Evolutionary conservation across 2,113 vertebrate species (phyloP).

Genomic region (Marmota monax): DNA sequence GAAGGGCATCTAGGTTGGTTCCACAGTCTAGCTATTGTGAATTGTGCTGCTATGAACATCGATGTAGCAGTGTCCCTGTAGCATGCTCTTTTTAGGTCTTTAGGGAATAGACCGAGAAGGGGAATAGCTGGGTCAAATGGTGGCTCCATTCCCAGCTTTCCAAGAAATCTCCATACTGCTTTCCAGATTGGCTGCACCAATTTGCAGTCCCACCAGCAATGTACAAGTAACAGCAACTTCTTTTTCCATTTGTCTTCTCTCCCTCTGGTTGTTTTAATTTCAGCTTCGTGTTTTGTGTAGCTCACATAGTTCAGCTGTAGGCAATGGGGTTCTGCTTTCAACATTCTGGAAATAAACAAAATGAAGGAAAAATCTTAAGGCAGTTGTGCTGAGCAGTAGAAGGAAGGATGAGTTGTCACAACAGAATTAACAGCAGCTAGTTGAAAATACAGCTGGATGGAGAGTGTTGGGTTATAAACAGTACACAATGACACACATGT

Average conservation of each 20-base stretch:
- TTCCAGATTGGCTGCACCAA: too few species aligned
- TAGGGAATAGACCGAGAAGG: too few species aligned
- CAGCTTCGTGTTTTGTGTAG: not conserved
- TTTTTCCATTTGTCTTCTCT: slow-evolving; percentile 35
- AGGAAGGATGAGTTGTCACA: not conserved
- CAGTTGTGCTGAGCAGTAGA: not conserved
- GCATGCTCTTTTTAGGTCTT: too few species aligned
- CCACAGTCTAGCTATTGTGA: too few species aligned
- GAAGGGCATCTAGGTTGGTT: too few species aligned
- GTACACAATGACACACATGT: not conserved
- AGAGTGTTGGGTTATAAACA: slow-evolving; percentile 7
- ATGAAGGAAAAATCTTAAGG: slow-evolving; percentile 41
- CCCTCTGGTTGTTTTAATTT: slow-evolving; percentile 45
- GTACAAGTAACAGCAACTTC: not conserved
- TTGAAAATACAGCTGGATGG: slow-evolving; percentile 28
- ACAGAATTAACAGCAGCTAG: not conserved
- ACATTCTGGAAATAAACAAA: slow-evolving; percentile 50
- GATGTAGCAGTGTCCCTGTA: too few species aligned
- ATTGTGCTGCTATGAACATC: too few species aligned
- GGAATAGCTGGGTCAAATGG: too few species aligned
- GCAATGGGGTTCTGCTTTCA: slow-evolving; percentile 60
- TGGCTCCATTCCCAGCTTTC: too few species aligned
- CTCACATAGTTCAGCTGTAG: not conserved
- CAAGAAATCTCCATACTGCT: too few species aligned
- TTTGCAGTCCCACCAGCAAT: too few species aligned